Conservation (phyloP, 2,113 vertebrate species). For the Gulo gulo region DNA sequence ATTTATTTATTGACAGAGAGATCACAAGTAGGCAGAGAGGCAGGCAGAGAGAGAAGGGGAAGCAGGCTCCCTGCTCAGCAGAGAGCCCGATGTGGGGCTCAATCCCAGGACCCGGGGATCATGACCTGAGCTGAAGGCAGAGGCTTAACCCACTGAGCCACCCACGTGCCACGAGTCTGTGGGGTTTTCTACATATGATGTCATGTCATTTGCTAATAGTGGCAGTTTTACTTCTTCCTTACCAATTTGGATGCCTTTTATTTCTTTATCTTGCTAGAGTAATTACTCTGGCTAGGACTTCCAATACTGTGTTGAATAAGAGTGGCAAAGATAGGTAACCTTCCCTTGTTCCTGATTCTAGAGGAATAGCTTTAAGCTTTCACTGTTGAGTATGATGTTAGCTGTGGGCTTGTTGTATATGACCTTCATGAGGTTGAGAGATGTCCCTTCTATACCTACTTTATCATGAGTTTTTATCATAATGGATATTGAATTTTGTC, state of each 20-base stretch:
- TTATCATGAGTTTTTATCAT: background rate
- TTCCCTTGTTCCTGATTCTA: background rate
- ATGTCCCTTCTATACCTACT: background rate
- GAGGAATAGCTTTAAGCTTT: background rate
- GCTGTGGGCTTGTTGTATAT: background rate
- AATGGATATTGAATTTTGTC: background rate
- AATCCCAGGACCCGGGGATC: no score
- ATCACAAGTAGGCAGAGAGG: no score
- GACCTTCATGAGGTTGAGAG: background rate
- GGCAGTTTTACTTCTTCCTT: background rate
- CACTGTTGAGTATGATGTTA: background rate
- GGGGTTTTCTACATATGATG: background rate
- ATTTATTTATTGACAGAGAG: no score
- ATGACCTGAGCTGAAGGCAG: no score
- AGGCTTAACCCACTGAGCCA: no score
- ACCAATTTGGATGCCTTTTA: background rate
- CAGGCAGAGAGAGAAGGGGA: no score
- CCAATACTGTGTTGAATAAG: background rate
- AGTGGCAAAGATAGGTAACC: background rate
- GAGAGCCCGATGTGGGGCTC: no score
- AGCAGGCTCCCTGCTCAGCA: no score
- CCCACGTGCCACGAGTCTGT: no score
- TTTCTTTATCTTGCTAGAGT: background rate
- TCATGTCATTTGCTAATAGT: background rate
- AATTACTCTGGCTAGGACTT: background rate